Percentiles rank a stretch among this genome's conserved stretches.
Evolutionary conservation across 2,888 invertebrate species (phyloP).

Genomic region (Chrysolina americana): DNA sequence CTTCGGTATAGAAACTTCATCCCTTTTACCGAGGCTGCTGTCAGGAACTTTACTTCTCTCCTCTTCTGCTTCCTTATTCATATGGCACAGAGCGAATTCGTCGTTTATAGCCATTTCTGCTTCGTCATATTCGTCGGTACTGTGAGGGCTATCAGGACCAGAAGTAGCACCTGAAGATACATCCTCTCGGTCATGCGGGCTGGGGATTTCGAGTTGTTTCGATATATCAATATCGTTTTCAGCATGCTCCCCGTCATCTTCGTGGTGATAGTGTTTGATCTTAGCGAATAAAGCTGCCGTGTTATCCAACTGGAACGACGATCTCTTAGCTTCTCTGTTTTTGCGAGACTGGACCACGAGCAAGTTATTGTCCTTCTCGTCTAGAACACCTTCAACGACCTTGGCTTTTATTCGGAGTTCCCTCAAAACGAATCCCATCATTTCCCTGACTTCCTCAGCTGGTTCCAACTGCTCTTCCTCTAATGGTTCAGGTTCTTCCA

Average conservation of each 20-base stretch:
- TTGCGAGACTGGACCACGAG: constrained; percentile 66
- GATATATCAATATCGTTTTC: constrained; percentile 36
- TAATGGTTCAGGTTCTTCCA: constrained; percentile 74
- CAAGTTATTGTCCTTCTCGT: constrained; percentile 66
- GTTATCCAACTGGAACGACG: constrained; percentile 64
- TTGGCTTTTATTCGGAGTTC: constrained; percentile 82
- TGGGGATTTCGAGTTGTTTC: constrained; percentile 42
- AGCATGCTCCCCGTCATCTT: constrained; percentile 58
- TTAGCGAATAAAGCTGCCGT: constrained; percentile 68
- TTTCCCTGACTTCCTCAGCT: constrained; percentile 81
- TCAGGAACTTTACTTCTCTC: constrained; percentile 52
- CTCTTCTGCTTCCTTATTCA: constrained; percentile 64
- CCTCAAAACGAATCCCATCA: constrained; percentile 84
- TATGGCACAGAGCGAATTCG: constrained; percentile 66
- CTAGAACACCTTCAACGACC: constrained; percentile 67
- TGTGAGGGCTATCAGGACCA: constrained; percentile 88
- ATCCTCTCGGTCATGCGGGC: constrained; percentile 57
- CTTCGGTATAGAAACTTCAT: constrained; percentile 67
- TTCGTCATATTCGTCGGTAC: constrained; percentile 81
- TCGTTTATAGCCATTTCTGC: constrained; percentile 73
- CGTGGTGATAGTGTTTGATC: constrained; percentile 71
- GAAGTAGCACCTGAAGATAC: constrained; percentile 89
- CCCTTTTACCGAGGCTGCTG: constrained; percentile 51
- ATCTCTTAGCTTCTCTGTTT: constrained; percentile 59
- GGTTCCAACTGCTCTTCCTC: constrained; percentile 74